Evolutionary conservation across 2,888 invertebrate genomes (phyloP), one percentile per base, ranked within the genome.

Genomic region (Panorpa germanica): DNA sequence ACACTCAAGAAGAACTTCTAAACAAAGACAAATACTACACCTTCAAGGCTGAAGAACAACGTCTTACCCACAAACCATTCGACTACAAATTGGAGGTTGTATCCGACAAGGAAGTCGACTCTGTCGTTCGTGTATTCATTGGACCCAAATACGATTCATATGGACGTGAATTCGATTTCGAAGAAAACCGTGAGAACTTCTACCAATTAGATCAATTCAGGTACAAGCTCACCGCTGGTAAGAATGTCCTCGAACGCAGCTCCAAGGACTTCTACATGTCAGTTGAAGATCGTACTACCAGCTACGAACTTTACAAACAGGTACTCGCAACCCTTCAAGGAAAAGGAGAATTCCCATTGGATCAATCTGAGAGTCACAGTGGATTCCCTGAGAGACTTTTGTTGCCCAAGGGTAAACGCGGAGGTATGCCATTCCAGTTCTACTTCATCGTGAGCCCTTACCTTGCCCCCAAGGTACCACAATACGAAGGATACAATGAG

Each of bases 301-400:
- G 68, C 43, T 61, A 62, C 12, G 63, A 70, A 38, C 53, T 77
- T 33, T 64, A 64, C 58, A 64, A 68, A 42, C 63, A 63, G 41
- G 53, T 77, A 13, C 61, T 70, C 38, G 54, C 10, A n/a, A n/a
- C n/a, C n/a, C n/a, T n/a, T n/a, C n/a, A n/a, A n/a, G n/a, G n/a
- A n/a, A n/a, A n/a, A n/a, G n/a, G n/a, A n/a, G n/a, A n/a, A n/a
- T 60, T 65, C 47, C 60, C 57, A 39, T 50, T 59, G 40, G 52
- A 64, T 32, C 57, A 61, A 39, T 59, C 53, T 43, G 63, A 63
- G 50, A 61, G 57, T 39, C 57, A 70, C 43, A 71, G 66, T 36
- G 70, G 71, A 29, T 74, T 72, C 61, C 80, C 81, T 3, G 59
- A 65, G 15, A 70, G 76, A 40, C 56, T 78, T 24, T 47, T 78